Evolutionary conservation across 1,140 invertebrate species (phyloP).

Genomic region (Cherax destructor): DNA sequence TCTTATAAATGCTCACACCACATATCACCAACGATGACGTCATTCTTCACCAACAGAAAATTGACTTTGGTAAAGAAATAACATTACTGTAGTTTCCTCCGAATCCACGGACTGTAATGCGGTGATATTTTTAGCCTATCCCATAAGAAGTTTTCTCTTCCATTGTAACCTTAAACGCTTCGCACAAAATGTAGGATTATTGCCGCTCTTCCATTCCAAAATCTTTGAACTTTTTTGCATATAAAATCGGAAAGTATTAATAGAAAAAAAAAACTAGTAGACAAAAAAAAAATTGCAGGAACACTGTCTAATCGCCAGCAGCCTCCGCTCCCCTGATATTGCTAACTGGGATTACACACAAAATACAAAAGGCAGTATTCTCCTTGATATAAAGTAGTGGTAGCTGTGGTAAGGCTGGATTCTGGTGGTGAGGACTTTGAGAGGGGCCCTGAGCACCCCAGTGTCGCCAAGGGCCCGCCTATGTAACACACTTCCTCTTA

Average conservation of each 20-base stretch:
- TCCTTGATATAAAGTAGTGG: conserved; percentile 56
- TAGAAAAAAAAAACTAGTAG: conserved; percentile 44
- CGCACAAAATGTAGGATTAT: conserved; percentile 66
- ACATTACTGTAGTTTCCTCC: conserved; percentile 68
- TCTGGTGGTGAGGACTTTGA: conserved; percentile 9
- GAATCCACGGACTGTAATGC: conserved; percentile 66
- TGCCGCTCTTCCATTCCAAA: conserved; percentile 62
- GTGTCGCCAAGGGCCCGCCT: conserved; percentile 7
- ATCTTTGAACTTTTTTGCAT: conserved; percentile 65
- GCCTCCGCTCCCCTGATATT: conserved; percentile 30
- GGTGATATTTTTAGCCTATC: conserved; percentile 68
- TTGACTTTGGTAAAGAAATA: conserved; percentile 69
- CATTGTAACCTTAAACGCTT: conserved; percentile 68
- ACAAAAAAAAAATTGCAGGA: conserved; percentile 9
- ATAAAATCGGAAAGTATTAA: conserved; percentile 62
- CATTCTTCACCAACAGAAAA: conserved; percentile 65
- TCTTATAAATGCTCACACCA: conserved; percentile 45
- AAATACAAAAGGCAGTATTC: conserved; percentile 37
- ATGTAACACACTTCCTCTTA: conserved; percentile 39
- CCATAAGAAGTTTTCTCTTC: conserved; percentile 69
- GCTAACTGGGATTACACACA: conserved; percentile 19
- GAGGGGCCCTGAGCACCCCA: neutral
- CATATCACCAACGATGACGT: conserved; percentile 43
- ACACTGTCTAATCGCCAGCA: conserved; percentile 25
- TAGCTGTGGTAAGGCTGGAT: conserved; percentile 44